Percentiles rank a stretch among this genome's conserved stretches.
phyloP scores from a whole-genome alignment of 2,797 vertebrate genomes.

The Aselliscus stoliczkanus region DNA sequence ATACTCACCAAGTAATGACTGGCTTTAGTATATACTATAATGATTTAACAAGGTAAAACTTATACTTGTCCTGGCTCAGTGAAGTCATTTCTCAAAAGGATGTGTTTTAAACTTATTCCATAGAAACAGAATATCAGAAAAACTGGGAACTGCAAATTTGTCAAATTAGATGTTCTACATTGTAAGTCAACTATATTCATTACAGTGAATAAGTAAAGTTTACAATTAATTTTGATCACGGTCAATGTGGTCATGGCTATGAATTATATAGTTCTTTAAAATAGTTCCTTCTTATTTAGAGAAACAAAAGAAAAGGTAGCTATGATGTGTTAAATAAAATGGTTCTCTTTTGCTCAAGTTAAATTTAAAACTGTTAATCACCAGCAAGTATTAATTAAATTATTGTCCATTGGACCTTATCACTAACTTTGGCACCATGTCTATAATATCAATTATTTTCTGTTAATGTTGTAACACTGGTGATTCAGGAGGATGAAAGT shows the following conservation, averaged over 20 bases:
- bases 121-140: neutral
- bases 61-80: neutral
- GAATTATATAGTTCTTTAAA: slow-evolving; percentile 7
- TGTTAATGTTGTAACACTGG: slow-evolving; percentile 81
- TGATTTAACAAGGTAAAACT: neutral
- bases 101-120: neutral
- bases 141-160: neutral
- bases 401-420: neutral
- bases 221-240: neutral
- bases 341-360: neutral
- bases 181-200: neutral
- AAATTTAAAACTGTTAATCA: slow-evolving; percentile 37
- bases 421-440: neutral
- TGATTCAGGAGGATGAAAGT: slow-evolving; percentile 77
- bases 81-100: neutral
- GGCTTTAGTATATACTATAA: neutral
- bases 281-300: neutral
- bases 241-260: neutral
- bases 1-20: neutral
- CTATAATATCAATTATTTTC: slow-evolving; percentile 73
- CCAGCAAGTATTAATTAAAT: slow-evolving; percentile 29
- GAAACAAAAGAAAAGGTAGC: neutral
- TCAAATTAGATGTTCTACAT: neutral
- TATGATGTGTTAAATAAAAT: neutral
- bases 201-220: neutral